Evolutionary conservation across 2,888 invertebrate genomes (phyloP), one percentile per base, ranked within the genome.

Genomic region (Nemoura dubitans): DNA sequence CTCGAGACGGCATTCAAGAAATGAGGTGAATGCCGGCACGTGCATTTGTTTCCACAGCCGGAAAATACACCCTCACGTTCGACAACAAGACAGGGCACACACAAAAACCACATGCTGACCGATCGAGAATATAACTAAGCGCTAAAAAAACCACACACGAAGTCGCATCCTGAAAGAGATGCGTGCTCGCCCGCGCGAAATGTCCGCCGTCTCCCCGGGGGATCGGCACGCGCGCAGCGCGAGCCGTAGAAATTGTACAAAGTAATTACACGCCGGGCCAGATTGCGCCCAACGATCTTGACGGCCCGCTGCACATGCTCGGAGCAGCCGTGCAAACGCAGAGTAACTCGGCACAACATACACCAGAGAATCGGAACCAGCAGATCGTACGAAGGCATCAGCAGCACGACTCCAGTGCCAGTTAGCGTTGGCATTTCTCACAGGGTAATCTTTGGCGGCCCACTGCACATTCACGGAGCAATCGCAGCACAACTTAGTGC

Each of bases 31-130:
- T 25, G 21, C 30, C 25, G 36, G 43, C 42, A 25, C 42, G 30
- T 7, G 3, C 83, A 43, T 21, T n/a, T n/a, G 83, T n/a, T 83
- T 16, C 43, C 36, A 83, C 83, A 83, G 84, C 84, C 84, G 84
- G 84, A 84, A 84, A 21, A 84, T 84, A 84, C 84, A 76, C 59
- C 27, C 30, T 29, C 81, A 30, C 81, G 59, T 21, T 59, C 59
- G 14, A 59, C 59, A 59, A 59, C 59, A 21, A n/a, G 36, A 36
- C 36, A 36, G 59, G 59, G 59, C 59, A 59, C 59, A 59, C 16
- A 59, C 21, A 59, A 6, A 6, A 6, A 6, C 36, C 36, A 7
- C 59, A 59, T 59, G 59, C 59, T 59, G 59, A 59, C 59, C 59
- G 14, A 7, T 10, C 14, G 10, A 36, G 36, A 36, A 36, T 59